Conservation (phyloP, 35 echinoderm and acorn worm species). For the Lytechinus pictus region DNA sequence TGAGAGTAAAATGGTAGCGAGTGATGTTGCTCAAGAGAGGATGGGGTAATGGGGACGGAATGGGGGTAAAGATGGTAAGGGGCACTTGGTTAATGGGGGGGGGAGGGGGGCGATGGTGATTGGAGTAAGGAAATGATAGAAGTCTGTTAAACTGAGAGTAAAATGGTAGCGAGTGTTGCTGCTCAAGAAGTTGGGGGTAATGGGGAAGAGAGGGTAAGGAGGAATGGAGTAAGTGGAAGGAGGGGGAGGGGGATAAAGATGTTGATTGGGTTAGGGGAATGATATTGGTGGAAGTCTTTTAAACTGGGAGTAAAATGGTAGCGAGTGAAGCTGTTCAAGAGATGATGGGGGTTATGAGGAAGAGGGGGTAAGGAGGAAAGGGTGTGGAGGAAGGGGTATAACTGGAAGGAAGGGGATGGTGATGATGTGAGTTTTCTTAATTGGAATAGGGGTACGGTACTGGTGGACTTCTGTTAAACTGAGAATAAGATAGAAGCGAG, state of each 20-base stretch:
- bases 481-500: no score
- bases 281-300: neutral
- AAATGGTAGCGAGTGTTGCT: neutral
- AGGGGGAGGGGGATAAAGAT: neutral
- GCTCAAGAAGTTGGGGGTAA: neutral
- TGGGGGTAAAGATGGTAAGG: neutral
- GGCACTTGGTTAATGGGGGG: neutral
- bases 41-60: neutral
- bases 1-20: slow-evolving; percentile 16
- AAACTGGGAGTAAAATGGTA: neutral
- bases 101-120: neutral
- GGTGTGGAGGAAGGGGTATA: no score
- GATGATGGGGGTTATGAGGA: no score
- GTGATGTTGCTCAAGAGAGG: neutral
- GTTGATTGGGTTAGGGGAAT: no score
- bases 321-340: neutral
- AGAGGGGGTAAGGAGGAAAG: no score
- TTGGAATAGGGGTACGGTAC: no score
- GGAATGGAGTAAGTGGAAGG: neutral
- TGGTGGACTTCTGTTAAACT: no score
- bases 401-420: no score
- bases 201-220: neutral
- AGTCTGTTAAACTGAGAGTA: neutral
- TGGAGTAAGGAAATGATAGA: neutral
- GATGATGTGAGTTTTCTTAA: no score